Evolutionary conservation across 1,140 invertebrate species (phyloP), one percentile per base, ranked within the genome.

Genomic region (Brachionus sp.): DNA sequence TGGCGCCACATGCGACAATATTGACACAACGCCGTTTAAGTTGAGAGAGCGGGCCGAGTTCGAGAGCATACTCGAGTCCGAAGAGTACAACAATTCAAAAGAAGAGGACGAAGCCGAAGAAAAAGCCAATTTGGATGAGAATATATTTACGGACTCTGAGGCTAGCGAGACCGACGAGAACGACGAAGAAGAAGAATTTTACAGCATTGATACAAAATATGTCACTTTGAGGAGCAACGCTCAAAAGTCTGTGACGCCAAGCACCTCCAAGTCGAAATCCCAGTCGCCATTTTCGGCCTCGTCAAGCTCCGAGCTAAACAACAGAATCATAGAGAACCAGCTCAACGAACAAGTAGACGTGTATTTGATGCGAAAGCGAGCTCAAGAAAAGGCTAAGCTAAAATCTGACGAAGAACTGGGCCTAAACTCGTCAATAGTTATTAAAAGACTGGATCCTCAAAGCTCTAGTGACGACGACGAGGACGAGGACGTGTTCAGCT

Each of bases 331-430:
- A 2, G 37, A 70, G 2, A 44, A 23, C 9, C 66, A 70, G 19
- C 35, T 70, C 1, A 19, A 70, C 7, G n/a, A 70, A 9, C 35
- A 39, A 39, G 66, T 70, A 2, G 75, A 78, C 19, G 53, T 78
- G 2, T 53, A 78, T 53, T 62, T 78, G 42, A 78, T 78, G 12
- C 42, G 75, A 39, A 78, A 78, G 46, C 39, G 44, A 4, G 75
- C 75, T 2, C 53, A 57, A n/a, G 75, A 78, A 62, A 78, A 53
- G 10, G 75, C 75, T 29, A 78, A 78, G 37, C 33, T 78, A 0
- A 78, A 78, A 29, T 57, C 46, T 7, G 75, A 78, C 19, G 75
- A 78, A 78, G 75, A 78, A 19, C 42, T 78, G 0, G 75, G 75
- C 29, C 7, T 78, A n/a, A 39, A 53, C 29, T 62, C 75, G 23